Base-by-base conservation (phyloP, 1,140 invertebrate species). In the Pseudomyrmex concolor region DNA sequence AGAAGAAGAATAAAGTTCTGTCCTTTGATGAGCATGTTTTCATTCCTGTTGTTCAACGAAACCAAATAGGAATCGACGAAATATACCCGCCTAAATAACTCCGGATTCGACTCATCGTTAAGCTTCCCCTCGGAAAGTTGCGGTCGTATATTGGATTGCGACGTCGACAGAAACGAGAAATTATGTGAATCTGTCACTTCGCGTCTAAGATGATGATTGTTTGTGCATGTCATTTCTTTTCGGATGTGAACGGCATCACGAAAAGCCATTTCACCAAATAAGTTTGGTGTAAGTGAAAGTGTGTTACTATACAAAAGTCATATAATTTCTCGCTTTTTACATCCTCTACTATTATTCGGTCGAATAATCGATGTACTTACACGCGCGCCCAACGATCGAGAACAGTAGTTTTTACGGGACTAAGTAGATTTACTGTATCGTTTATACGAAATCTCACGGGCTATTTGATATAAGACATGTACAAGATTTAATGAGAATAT, bases 321-420 rank as follows among this genome's bases (percentile, higher is more conserved):
- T 34, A 34, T 34, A 34, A 34, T 34, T 34, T 34, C 34, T 34
- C 34, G 34, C 34, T 34, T 34, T 34, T 86, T 43, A 19, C 48
- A 68, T 54, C 54, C 51, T n/a, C n/a, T n/a, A n/a, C 15, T 10
- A 43, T 7, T 45, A 78, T 84, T 55, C 51, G 55, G 59, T 78
- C 12, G 34, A 55, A 68, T 64, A 84, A 80, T 81, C 77, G 86
- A 62, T 74, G 83, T 89, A 89, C 85, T 89, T 89, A 87, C 9
- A 51, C 10, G 5, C 25, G 8, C 15, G 48, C 59, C 12, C 15
- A 54, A 73, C 43, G 51, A 55, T 60, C 22, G 25, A 25, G 57
- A 62, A 34, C 34, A 34, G 34, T 34, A 34, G 34, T 54, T 71
- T 51, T 63, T 62, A 50, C 57, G 57, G 50, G 50, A 62, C 12